A percentile compares a stretch with the other conserved stretches of the same genome.
phyloP scores from a whole-genome alignment of 2,797 vertebrate species.

The Chromobotia macracanthus region DNA sequence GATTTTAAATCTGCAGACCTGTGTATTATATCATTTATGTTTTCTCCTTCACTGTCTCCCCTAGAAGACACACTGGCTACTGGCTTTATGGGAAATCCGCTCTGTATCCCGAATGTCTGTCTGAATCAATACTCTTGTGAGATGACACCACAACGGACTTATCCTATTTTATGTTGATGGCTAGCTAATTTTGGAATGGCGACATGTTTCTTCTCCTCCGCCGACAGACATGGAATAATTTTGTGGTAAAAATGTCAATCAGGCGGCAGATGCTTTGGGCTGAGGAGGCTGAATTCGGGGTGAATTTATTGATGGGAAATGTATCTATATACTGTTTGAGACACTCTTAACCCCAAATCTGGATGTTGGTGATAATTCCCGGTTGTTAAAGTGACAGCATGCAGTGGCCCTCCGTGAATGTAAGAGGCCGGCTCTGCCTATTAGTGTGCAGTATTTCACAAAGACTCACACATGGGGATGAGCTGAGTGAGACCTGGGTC shows the following conservation, averaged over 20 bases:
- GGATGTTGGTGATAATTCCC: slow-evolving; percentile 91
- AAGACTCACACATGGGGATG: slow-evolving; percentile 54
- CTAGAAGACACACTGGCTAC: slow-evolving; percentile 78
- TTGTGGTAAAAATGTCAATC: slow-evolving; percentile 92
- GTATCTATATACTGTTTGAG: slow-evolving; percentile 89
- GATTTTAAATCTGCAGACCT: slow-evolving; percentile 62
- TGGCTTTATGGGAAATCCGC: slow-evolving; percentile 88
- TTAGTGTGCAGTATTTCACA: slow-evolving; percentile 81
- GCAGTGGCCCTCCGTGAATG: slow-evolving; percentile 85
- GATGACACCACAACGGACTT: slow-evolving; percentile 88
- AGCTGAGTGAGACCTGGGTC: slow-evolving; percentile 46
- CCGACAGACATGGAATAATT: slow-evolving; percentile 89
- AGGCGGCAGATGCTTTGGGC: slow-evolving; percentile 74
- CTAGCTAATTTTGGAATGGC: slow-evolving; percentile 91
- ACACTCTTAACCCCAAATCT: slow-evolving; percentile 86
- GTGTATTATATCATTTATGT: slow-evolving; percentile 66
- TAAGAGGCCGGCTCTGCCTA: slow-evolving; percentile 80
- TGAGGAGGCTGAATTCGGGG: slow-evolving; percentile 73
- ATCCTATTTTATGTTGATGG: slow-evolving; percentile 90
- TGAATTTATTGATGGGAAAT: slow-evolving; percentile 93
- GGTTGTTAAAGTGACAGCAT: slow-evolving; percentile 93
- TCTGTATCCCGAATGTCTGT: slow-evolving; percentile 84
- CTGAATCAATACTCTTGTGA: slow-evolving; percentile 89
- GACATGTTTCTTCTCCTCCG: slow-evolving; percentile 72
- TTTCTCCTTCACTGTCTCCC: slow-evolving; percentile 77